phyloP scores from a whole-genome alignment of 2,797 vertebrate species.

The Cirrhinus mrigala region DNA sequence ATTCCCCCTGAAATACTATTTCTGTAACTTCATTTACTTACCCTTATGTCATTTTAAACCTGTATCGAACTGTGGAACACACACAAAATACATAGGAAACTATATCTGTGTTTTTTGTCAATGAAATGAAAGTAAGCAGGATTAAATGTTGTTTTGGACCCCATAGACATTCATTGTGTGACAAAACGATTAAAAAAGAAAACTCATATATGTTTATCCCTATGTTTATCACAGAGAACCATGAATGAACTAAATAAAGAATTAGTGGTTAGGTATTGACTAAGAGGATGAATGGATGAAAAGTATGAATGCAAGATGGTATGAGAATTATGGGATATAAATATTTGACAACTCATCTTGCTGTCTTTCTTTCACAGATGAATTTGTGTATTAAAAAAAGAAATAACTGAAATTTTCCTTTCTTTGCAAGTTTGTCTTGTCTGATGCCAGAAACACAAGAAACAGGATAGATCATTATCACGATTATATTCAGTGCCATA shows the following conservation, averaged over 20 bases:
- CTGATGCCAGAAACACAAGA: conserved; percentile 3
- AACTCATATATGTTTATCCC: not conserved
- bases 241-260: conserved; percentile 13
- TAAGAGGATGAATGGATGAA: not conserved
- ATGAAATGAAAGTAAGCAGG: not conserved
- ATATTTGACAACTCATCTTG: not conserved
- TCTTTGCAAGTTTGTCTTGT: not conserved
- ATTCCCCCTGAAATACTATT: not conserved
- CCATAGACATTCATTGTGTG: not conserved
- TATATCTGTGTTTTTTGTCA: not conserved
- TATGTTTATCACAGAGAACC: conserved; percentile 17
- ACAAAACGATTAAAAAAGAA: not conserved
- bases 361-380: not conserved
- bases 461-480: conserved; percentile 36
- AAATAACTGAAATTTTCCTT: conserved; percentile 33
- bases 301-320: not conserved
- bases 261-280: not conserved
- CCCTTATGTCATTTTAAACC: not conserved
- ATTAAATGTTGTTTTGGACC: not conserved
- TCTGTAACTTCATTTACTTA: not conserved
- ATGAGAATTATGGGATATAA: not conserved
- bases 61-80: not conserved
- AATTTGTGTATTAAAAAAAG: conserved; percentile 16
- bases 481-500: not conserved
- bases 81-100: not conserved